These are phyloP conservation scores for Blera fallax DNA, from an alignment of 2,888 invertebrate species.

Conservation along the genomic window DNA sequence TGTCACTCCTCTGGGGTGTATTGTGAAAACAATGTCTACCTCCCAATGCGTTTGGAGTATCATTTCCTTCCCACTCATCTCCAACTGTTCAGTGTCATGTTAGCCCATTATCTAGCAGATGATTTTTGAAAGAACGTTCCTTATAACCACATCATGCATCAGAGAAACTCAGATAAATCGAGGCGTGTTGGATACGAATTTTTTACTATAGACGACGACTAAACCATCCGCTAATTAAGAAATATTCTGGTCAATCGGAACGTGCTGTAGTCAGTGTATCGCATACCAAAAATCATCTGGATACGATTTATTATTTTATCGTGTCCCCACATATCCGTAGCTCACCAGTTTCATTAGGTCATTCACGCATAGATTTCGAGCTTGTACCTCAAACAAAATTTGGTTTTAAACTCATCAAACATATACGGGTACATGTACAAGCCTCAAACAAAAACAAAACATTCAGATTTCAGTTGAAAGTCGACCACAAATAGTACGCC, in stretches of 20 bases:
- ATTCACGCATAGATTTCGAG: not conserved
- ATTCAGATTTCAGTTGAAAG: constrained; percentile 79
- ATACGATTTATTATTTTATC: not conserved
- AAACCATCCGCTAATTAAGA: no score
- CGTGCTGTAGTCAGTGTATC: not conserved
- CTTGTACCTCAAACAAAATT: not conserved
- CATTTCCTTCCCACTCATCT: no score
- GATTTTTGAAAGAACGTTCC: no score
- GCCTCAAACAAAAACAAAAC: constrained; percentile 45
- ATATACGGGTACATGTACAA: not conserved
- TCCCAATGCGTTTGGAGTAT: no score
- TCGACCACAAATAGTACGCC: constrained; percentile 77
- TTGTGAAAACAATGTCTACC: no score
- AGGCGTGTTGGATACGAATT: no score
- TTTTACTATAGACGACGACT: no score
- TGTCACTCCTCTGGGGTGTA: no score
- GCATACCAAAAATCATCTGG: not conserved
- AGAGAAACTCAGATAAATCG: no score
- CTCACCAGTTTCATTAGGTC: constrained; percentile 11
- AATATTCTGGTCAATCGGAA: not conserved
- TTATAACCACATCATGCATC: no score
- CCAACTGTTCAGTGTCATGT: no score
- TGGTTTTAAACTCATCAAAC: constrained; percentile 29
- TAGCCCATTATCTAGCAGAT: no score
- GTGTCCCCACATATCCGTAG: not conserved